Base-by-base conservation (phyloP, 1,140 invertebrate species). In the Magallana ariakensis region DNA sequence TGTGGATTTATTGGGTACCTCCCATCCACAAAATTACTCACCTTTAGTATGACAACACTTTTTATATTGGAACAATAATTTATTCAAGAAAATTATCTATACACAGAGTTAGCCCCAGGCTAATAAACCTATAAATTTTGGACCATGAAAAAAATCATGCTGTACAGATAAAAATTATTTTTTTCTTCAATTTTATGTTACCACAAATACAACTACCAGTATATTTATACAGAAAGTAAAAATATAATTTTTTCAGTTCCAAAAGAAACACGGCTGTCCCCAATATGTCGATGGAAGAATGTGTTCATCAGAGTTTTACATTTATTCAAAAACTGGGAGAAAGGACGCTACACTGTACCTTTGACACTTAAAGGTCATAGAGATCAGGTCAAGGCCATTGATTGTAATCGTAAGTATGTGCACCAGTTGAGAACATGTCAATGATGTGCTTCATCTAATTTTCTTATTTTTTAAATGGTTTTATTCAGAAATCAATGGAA, bases 231-330 rank as follows among this genome's bases (percentile, higher is more conserved):
- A 13, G 58, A 60, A 6, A 75, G 11, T 10, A 75, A 19, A 82
- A 5, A 82, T 15, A n/a, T 10, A 9, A 3, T 80, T 80, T 26
- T 87, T 85, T 85, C 86, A 91, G 91, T 91, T 70, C 89, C 90
- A 75, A 84, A 87, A 26, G 84, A 89, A 26, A 91, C 89, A 10
- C 87, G 89, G 19, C 84, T 93, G 19, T 83, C 87, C 33, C 91
- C 92, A 75, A 87, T 93, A 57, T 92, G 92, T 87, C 92, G 91
- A 70, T 94, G 93, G 93, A 93, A 92, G 62, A 82, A 91, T 85
- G 86, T 93, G 16, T 94, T 88, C 81, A 86, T 93, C n/a, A 80
- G 92, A 66, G 86, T 92, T 33, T 54, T 83, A 9, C 93, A 93
- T 85, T 85, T 94, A 19, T 89, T 89, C 16, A 89, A 84, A n/a